phyloP scores from a whole-genome alignment of 2,888 invertebrate species.

The Tetragonisca angustula region DNA sequence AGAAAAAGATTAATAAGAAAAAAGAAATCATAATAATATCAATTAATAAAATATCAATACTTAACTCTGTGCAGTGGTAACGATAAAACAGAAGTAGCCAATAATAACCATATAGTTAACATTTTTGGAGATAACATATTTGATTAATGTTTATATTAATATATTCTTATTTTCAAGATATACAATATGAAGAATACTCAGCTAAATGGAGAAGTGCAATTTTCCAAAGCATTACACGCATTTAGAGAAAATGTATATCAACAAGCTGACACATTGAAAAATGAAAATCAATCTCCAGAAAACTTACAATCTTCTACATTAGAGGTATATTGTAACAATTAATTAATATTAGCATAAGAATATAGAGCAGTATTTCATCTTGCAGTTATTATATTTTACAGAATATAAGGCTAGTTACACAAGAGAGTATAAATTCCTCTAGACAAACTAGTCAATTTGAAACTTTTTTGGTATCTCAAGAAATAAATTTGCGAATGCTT shows the following conservation, averaged over 20 bases:
- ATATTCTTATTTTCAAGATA: constrained; percentile 85
- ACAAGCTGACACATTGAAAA: constrained; percentile 52
- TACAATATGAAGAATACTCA: constrained; percentile 88
- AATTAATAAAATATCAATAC: constrained; percentile 31
- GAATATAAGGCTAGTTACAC: constrained; percentile 79
- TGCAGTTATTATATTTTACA: constrained; percentile 55
- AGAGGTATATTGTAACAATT: constrained; percentile 62
- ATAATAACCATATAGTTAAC: constrained; percentile 28
- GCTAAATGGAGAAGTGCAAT: constrained; percentile 88
- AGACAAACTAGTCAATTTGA: constrained; percentile 78
- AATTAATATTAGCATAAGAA: not conserved
- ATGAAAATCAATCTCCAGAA: constrained; percentile 81
- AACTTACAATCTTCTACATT: constrained; percentile 73
- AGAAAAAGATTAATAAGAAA: not conserved
- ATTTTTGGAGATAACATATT: constrained; percentile 31
- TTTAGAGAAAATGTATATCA: constrained; percentile 84
- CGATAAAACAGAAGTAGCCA: constrained; percentile 32
- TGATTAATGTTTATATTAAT: not conserved
- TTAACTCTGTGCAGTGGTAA: constrained; percentile 64
- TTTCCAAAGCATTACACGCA: constrained; percentile 87
- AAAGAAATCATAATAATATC: not conserved
- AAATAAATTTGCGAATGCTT: constrained; percentile 69
- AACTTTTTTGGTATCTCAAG: constrained; percentile 80
- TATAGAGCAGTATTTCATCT: not conserved
- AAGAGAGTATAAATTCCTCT: constrained; percentile 78